Base-by-base conservation (phyloP, 2,797 vertebrate genomes). In the Florisuga fusca region DNA sequence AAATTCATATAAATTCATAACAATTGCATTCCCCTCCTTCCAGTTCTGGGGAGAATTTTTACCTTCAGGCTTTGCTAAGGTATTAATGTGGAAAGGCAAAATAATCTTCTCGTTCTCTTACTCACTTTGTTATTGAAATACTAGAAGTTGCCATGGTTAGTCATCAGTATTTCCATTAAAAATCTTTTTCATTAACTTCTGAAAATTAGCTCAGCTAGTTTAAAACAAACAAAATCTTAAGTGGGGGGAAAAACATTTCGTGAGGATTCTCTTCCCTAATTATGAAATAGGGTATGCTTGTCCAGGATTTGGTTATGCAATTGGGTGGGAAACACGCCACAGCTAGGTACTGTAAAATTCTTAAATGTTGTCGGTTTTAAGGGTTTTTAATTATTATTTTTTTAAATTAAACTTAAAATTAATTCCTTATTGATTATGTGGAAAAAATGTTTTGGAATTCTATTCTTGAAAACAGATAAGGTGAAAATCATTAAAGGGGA, bases 221-320 rank as follows among this genome's bases (percentile, higher is more conserved):
- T 96, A 96, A 97, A 96, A 88, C 89, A 96, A 96, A 92, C 68
- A 95, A 91, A 93, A 91, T 71, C 59, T 92, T 92, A 92, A 96
- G 89, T 84, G 73, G 14, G 75, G 68, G 14, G 61, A 93, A 78
- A n/a, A 85, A 92, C 54, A 85, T 58, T 93, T 92, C 51, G 76
- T 94, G 66, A 95, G 89, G 81, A 23, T 80, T 57, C 67, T 89
- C 86, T 85, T 81, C 48, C 72, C 92, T 76, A 93, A 79, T 93
- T 95, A 68, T 95, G 94, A 90, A 94, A 96, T 85, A 62, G 54
- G 64, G 81, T 78, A 93, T 85, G 51, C 79, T 96, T 66, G 54
- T 95, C 68, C 88, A 94, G 95, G 87, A 27, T 89, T 86, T 4
- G 7, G 41, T 96, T 94, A 89, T 85, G 95, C 89, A 82, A 51